Conservation (phyloP, 2,888 invertebrate genomes). For the Lepidocyrtoides sp. region DNA sequence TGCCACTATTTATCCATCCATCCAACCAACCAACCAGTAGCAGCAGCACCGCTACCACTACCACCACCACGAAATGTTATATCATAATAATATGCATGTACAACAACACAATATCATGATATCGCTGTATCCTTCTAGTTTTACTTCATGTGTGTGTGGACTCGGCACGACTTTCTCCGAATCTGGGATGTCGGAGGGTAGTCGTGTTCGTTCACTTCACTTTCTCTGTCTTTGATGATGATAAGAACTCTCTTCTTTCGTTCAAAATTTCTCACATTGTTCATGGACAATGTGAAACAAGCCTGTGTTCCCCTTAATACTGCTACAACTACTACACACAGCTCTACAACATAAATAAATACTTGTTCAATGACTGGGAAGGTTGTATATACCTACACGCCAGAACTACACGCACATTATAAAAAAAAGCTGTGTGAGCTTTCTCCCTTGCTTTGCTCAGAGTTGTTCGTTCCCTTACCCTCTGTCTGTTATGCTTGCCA, state of each 20-base stretch:
- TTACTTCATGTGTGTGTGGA: too few relatives aligned
- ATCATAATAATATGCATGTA: too few relatives aligned
- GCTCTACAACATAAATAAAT: too few relatives aligned
- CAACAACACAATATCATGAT: too few relatives aligned
- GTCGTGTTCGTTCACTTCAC: conserved; percentile 49
- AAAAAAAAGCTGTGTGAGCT: too few relatives aligned
- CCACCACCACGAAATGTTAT: background rate
- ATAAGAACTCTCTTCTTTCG: conserved; percentile 43
- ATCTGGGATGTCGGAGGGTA: conserved; percentile 47
- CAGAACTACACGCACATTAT: too few relatives aligned
- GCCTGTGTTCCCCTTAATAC: background rate
- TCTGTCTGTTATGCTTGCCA: background rate
- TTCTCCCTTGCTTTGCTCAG: too few relatives aligned
- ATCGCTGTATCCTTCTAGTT: too few relatives aligned
- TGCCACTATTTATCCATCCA: too few relatives aligned
- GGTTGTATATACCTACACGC: too few relatives aligned
- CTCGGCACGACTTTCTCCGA: conserved; percentile 75
- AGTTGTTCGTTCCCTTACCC: background rate
- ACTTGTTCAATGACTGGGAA: too few relatives aligned
- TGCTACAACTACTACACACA: background rate
- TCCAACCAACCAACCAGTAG: too few relatives aligned
- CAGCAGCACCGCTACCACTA: background rate
- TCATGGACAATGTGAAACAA: conserved; percentile 40
- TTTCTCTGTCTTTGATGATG: conserved; percentile 55
- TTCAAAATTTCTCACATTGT: conserved; percentile 39